A percentile compares a stretch with the other conserved stretches of the same genome.
Evolutionary conservation across 2,113 vertebrate genomes (phyloP).

Genomic region (Gadus chalcogrammus): DNA sequence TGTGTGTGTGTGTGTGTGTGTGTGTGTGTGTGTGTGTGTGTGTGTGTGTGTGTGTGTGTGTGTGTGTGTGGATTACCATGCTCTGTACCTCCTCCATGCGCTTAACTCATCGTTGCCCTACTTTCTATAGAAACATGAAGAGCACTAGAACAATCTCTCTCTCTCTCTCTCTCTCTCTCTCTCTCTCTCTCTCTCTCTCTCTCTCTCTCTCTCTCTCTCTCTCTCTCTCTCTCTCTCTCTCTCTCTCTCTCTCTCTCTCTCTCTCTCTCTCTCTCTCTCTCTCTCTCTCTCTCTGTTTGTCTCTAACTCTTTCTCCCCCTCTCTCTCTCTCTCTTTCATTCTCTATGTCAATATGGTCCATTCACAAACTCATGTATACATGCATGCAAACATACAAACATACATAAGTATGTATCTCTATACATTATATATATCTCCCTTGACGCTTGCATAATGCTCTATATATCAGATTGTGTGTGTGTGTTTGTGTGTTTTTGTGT

Average conservation of each 20-base stretch:
- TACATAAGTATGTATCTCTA: background rate
- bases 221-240: background rate
- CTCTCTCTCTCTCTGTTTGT: background rate
- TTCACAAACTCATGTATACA: background rate
- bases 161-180: background rate
- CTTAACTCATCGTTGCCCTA: no score
- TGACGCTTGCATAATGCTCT: background rate
- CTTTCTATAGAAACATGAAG: no score
- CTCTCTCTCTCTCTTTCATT: no score
- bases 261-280: background rate
- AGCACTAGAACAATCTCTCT: background rate
- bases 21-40: background rate
- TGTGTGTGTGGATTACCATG: background rate
- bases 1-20: conserved; percentile 8
- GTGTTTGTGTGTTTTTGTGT: conserved; percentile 5
- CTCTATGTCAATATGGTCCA: no score
- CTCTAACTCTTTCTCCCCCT: no score
- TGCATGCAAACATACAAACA: background rate
- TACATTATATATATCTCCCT: background rate
- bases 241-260: background rate
- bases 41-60: conserved; percentile 9
- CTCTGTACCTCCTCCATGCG: no score
- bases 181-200: background rate
- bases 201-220: no score
- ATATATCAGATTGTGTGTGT: background rate